A percentile compares a stretch with the other conserved stretches of the same genome.
Conservation (phyloP, 1,140 invertebrate genomes). For the Hermetia illucens region DNA sequence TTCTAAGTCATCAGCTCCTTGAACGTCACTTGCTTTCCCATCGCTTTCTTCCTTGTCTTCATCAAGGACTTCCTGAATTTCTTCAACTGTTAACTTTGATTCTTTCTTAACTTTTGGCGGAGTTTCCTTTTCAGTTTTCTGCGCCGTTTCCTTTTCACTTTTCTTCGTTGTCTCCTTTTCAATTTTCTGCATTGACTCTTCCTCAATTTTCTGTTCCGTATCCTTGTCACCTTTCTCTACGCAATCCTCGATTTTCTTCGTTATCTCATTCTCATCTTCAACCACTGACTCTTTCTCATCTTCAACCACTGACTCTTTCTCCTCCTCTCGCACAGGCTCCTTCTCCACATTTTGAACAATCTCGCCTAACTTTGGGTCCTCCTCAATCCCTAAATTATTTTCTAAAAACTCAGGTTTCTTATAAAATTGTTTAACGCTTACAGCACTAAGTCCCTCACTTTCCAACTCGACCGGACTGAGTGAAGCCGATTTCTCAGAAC, state of each 20-base stretch:
- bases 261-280: not conserved
- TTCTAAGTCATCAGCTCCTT: not conserved
- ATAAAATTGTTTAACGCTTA: slow-evolving; percentile 28
- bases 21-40: not conserved
- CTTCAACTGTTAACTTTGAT: not conserved
- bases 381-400: slow-evolving; percentile 29
- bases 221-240: not conserved
- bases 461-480: too few species aligned
- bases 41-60: not conserved
- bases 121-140: not conserved
- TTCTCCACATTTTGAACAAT: slow-evolving; percentile 21
- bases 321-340: not conserved
- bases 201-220: not conserved
- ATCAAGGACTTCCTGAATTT: not conserved
- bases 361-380: slow-evolving; percentile 28
- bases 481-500: too few species aligned
- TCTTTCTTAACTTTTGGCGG: not conserved
- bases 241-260: not conserved
- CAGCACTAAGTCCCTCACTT: slow-evolving; percentile 24
- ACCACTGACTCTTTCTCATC: not conserved
- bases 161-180: not conserved
- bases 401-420: slow-evolving; percentile 29
- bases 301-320: not conserved
- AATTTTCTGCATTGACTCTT: not conserved
- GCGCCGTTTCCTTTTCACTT: not conserved